Percentiles rank a stretch among this genome's conserved stretches.
Evolutionary conservation across 2,888 invertebrate species (phyloP).

Genomic region (Tromatobia lineatoria): DNA sequence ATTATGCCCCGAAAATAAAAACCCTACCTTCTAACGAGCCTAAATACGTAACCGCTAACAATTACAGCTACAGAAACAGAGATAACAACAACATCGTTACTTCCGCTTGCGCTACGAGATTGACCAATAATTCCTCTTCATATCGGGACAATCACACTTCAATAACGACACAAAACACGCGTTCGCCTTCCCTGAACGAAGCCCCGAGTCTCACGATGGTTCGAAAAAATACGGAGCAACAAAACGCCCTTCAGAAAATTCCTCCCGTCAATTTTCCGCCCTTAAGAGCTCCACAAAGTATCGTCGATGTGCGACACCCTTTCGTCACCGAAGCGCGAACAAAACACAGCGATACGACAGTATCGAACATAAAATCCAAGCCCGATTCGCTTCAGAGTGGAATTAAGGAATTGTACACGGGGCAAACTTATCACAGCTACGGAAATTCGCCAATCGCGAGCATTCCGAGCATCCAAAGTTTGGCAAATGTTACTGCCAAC

Average conservation of each 20-base stretch:
- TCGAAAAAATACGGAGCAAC: slow-evolving; percentile 73
- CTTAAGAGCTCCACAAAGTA: slow-evolving; percentile 78
- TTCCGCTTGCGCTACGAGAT: slow-evolving; percentile 69
- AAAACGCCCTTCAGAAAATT: neutral
- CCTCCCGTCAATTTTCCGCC: slow-evolving; percentile 79
- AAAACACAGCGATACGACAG: slow-evolving; percentile 66
- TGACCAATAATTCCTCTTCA: slow-evolving; percentile 68
- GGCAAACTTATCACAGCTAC: slow-evolving; percentile 76
- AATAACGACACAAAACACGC: slow-evolving; percentile 62
- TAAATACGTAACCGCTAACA: slow-evolving; percentile 67
- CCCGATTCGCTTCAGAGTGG: slow-evolving; percentile 71
- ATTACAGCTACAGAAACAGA: slow-evolving; percentile 73
- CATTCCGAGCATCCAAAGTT: slow-evolving; percentile 74
- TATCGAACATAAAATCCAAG: slow-evolving; percentile 71
- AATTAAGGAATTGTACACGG: slow-evolving; percentile 73
- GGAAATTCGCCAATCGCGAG: slow-evolving; percentile 74
- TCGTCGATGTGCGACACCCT: slow-evolving; percentile 79
- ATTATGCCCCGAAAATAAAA: slow-evolving; percentile 73
- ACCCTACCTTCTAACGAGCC: slow-evolving; percentile 68
- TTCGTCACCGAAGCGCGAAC: slow-evolving; percentile 79
- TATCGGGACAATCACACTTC: slow-evolving; percentile 69
- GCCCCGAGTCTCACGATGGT: slow-evolving; percentile 68
- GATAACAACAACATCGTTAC: slow-evolving; percentile 54
- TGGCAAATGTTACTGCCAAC: slow-evolving; percentile 75
- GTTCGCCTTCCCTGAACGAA: slow-evolving; percentile 69